Evolutionary conservation across 2,797 vertebrate species (phyloP).

Genomic region (Arremon brunneinucha): DNA sequence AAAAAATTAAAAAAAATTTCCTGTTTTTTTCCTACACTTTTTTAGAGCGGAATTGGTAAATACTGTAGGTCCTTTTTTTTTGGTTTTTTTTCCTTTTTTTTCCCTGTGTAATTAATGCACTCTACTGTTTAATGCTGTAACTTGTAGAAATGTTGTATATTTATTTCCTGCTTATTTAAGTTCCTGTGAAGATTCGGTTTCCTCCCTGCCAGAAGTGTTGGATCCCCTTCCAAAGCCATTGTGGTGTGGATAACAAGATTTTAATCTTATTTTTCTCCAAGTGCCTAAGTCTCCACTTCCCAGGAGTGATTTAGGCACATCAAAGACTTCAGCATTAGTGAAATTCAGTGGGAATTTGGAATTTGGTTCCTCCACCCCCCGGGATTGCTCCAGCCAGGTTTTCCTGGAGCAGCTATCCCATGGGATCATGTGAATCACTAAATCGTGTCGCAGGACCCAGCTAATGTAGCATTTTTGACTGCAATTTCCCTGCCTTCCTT

Average conservation of each 20-base stretch:
- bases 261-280: neutral
- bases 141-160: conserved; percentile 78
- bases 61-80: conserved; percentile 67
- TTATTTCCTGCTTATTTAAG: conserved; percentile 85
- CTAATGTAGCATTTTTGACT: conserved; percentile 87
- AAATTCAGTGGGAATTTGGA: neutral
- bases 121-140: conserved; percentile 82
- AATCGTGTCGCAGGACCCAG: conserved; percentile 84
- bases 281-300: conserved; percentile 8
- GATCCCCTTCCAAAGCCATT: conserved; percentile 11
- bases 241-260: neutral
- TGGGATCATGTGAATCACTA: conserved; percentile 33
- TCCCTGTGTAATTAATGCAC: conserved; percentile 73
- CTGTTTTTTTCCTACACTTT: conserved; percentile 61
- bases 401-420: neutral
- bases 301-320: conserved; percentile 9
- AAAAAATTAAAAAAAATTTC: neutral
- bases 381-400: neutral
- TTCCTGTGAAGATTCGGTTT: conserved; percentile 68
- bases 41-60: conserved; percentile 71
- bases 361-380: neutral
- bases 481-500: conserved; percentile 82
- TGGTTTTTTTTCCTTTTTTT: rapidly evolving
- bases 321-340: neutral
- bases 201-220: neutral